phyloP scores from a whole-genome alignment of 2,888 invertebrate species.

The Hydrotaea cyrtoneurina region DNA sequence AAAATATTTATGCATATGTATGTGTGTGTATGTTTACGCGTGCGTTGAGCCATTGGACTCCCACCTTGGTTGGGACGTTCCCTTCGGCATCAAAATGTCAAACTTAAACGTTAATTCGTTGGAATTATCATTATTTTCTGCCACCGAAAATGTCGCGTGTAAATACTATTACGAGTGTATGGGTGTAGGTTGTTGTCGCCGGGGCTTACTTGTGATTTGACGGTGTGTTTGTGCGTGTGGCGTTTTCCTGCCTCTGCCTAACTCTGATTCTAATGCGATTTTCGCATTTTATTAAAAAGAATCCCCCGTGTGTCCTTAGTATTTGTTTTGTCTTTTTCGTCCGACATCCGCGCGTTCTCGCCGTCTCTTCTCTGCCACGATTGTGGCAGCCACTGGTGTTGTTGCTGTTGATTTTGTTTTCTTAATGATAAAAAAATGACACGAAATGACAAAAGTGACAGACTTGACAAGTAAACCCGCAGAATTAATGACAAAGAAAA shows the following conservation, averaged over 20 bases:
- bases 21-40: not conserved
- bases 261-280: conserved; percentile 65
- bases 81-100: conserved; percentile 54
- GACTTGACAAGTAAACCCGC: conserved; percentile 70
- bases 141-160: conserved; percentile 59
- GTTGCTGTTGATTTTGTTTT: conserved; percentile 51
- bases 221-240: conserved; percentile 33
- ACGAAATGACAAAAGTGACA: conserved; percentile 71
- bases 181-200: no score
- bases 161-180: conserved; percentile 32
- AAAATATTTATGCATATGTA: not conserved
- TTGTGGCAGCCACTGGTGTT: conserved; percentile 17
- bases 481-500: conserved; percentile 70
- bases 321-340: conserved; percentile 55
- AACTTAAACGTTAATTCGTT: conserved; percentile 64
- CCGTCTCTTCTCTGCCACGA: not conserved
- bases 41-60: not conserved
- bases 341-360: not conserved
- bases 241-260: no score
- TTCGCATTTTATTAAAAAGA: conserved; percentile 69
- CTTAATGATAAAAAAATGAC: conserved; percentile 71
- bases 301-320: conserved; percentile 69
- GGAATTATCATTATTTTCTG: conserved; percentile 68
- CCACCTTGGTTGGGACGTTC: not conserved
- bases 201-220: no score